Base-by-base conservation (phyloP, 2,888 invertebrate species). In the Hydroisotoma schaefferi region DNA sequence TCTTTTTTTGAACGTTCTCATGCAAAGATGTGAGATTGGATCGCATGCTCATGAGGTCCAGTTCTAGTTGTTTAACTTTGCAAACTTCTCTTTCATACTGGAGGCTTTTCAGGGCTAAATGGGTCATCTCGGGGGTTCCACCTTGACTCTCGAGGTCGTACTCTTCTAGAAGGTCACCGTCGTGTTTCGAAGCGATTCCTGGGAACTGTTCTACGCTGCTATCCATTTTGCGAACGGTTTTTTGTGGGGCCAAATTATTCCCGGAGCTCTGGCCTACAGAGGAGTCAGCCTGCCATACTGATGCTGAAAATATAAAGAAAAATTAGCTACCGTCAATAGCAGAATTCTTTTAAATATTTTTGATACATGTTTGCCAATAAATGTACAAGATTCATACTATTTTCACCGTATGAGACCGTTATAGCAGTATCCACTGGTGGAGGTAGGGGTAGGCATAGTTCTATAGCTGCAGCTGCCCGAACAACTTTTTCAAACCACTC, bases 401-500 rank as follows among this genome's bases (percentile, higher is more conserved):
- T 18, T 18, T 40, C 40, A 5, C 40, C 40, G n/a, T 15, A 40
- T 40, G 40, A 40, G 20, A 40, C 40, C 20, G 40, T 18, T 18
- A 40, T 20, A 4, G 40, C 40, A 18, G 40, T 40, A 20, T 23
- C 25, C 15, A 49, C 61, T n/a, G 57, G 61, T 22, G 62, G 62
- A 6, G 62, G 62, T 22, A 62, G 58, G 4, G 62, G 55, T 6
- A 62, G 26, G 18, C 26, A 27, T 5, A 59, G 55, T 27, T 63
- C 62, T 12, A 63, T 22, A n/a, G 51, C 38, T 40, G 56, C 59
- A 8, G 63, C 59, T 27, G 59, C 63, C 26, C 59, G 56, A 3
- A 63, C 54, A 23, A 63, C 43, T 43, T 63, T 59, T 1, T 59
- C 59, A 46, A 59, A 63, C 63, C 63, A 63, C n/a, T 63, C 63